Base-by-base conservation (phyloP, 2,797 vertebrate species). In the Lagodon rhomboides region DNA sequence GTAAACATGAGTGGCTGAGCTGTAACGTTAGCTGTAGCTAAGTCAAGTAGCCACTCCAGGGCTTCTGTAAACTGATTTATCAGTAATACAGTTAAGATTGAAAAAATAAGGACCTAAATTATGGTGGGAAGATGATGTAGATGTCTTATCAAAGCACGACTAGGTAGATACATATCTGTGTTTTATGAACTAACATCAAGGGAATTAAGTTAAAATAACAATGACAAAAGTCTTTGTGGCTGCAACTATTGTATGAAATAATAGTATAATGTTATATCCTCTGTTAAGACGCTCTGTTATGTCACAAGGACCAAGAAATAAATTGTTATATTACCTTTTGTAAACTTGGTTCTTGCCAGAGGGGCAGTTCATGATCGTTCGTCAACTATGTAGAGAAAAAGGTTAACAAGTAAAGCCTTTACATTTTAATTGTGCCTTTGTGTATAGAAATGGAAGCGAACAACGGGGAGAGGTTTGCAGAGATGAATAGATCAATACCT, bases 401-500 rank as follows among this genome's bases (percentile, higher is more conserved):
- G 12, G 20, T 17, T 22, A 1, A 34, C 60, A 68, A 68, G 59
- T 30, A 80, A 80, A 44, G 55, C 56, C 61, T 44, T 16, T 64
- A 38, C 38, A 67, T 65, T 44, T 65, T 12, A n/a, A 10, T n/a
- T n/a, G 12, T 49, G 18, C 7, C 27, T 22, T 75, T 47, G 55
- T 61, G 22, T 11, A 34, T 61, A 15, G 70, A 71, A 63, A 27
- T 49, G 46, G 10, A 83, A 34, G 61, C 72, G 38, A 27, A 55
- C 60, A 41, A 50, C 54, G 44, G 1, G 54, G 30, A 23, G 50
- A 30, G 68, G 72, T 54, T 71, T 38, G 8, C 8, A 53, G 77
- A 41, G 49, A 55, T 30, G 38, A 75, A 73, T 17, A 34, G 22
- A 82, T 84, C 49, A 62, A 70, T 77, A 41, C 20, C 25, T 61